Evolutionary conservation across 2,113 vertebrate species (phyloP), one percentile per base, ranked within the genome.

Genomic region (Colaptes auratus): DNA sequence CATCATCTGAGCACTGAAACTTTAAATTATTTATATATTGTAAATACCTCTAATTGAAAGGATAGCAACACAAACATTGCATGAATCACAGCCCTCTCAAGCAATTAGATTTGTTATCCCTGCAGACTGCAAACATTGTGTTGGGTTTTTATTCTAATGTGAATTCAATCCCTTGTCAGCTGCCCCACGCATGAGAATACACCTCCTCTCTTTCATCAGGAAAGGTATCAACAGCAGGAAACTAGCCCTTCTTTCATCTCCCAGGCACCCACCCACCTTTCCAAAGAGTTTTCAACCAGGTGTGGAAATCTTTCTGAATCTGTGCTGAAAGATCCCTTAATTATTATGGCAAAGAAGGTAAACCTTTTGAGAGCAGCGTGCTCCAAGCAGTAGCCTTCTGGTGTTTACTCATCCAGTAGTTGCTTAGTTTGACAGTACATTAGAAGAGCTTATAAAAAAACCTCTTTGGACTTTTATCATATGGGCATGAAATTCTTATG

Each of bases 161-260:
- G 86, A 95, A 95, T 86, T 89, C 83, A 81, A 92, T 50, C 80
- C 77, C 82, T 88, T 88, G 81, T 96, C 93, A 94, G 85, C 82
- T 93, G 91, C 93, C 92, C 85, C 91, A 90, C 86, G 6, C 96
- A 96, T 65, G 84, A 94, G 90, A 96, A 95, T 86, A 89, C 92
- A 91, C 92, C 93, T 91, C 71, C 92, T 73, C 91, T 94, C 95
- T 96, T 96, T 97, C 97, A 96, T 96, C 96, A 93, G 77, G 73
- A 52, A 73, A 93, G 89, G 71, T 90, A 96, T 89, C 94, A 96
- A 93, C 91, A 95, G 78, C 94, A 95, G 92, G 95, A 96, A 96
- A 93, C 94, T 96, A 91, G 94, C 93, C 95, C 80, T 92, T 97
- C 96, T 97, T 97, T 97, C 95, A 97, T 96, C 96, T 95, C 83